phyloP scores from a whole-genome alignment of 2,797 vertebrate species.

The Eulemur mongoz region DNA sequence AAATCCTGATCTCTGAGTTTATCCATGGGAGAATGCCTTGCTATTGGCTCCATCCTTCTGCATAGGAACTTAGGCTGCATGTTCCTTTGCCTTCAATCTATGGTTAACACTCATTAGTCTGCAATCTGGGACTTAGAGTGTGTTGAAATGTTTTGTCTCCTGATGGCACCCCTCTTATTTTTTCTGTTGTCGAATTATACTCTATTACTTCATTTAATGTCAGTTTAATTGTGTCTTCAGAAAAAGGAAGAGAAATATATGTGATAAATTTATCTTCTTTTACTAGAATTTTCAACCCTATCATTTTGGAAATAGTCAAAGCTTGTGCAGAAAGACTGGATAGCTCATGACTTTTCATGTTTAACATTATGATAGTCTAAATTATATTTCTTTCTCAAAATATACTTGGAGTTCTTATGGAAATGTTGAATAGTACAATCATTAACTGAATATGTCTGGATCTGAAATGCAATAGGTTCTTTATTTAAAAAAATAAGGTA shows the following conservation, averaged over 20 bases:
- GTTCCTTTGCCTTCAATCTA: neutral
- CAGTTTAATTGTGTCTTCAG: neutral
- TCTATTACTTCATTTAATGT: neutral
- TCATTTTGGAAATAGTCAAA: neutral
- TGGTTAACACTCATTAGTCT: neutral
- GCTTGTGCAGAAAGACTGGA: neutral
- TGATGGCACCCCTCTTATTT: neutral
- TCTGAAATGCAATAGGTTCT: neutral
- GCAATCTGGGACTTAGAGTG: neutral
- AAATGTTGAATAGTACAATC: slow-evolving; percentile 22
- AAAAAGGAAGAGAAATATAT: neutral
- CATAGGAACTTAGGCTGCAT: neutral
- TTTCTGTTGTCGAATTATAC: neutral
- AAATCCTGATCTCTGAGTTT: neutral
- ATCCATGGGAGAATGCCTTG: neutral
- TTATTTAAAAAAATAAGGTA: neutral
- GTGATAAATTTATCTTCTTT: neutral
- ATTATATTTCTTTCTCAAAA: slow-evolving; percentile 43
- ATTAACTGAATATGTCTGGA: neutral
- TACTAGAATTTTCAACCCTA: neutral
- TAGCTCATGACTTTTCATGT: neutral
- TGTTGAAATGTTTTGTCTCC: neutral
- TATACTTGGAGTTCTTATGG: neutral
- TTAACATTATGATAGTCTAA: neutral
- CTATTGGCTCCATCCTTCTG: neutral